Percentiles rank a stretch among this genome's conserved stretches.
Conservation (phyloP, 2,797 vertebrate species). For the Spinus olivaceus region DNA sequence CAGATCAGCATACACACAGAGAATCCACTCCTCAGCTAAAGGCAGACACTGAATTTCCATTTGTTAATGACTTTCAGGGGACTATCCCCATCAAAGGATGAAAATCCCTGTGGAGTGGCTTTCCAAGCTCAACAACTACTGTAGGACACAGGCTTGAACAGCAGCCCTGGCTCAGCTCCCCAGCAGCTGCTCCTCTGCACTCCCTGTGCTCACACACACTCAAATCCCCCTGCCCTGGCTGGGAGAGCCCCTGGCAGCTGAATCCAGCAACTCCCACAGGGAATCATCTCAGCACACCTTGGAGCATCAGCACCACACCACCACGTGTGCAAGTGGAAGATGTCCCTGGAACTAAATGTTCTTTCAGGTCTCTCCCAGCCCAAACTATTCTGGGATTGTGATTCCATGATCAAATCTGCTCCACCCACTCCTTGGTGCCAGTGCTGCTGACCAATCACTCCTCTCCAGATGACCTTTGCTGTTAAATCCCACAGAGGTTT, state of each 20-base stretch:
- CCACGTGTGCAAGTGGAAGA: fast-evolving
- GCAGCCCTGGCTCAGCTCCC: background rate
- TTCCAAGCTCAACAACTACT: background rate
- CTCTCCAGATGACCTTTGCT: background rate
- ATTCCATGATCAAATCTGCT: background rate
- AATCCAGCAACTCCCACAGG: background rate
- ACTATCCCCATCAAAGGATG: background rate
- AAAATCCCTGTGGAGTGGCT: background rate
- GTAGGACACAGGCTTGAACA: background rate
- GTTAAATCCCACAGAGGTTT: background rate
- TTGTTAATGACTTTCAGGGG: background rate
- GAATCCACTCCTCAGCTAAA: background rate
- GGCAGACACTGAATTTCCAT: background rate
- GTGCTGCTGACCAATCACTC: background rate
- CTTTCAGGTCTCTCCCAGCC: background rate
- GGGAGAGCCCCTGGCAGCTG: background rate
- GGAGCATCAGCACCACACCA: background rate
- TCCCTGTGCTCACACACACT: background rate
- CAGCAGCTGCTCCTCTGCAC: background rate
- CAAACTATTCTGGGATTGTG: background rate
- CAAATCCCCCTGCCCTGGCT: background rate
- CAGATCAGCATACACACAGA: background rate
- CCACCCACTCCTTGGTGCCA: background rate
- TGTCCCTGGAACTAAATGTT: background rate
- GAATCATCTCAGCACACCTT: background rate